Conservation (phyloP, 2,888 invertebrate species). For the Andrena praecox region DNA sequence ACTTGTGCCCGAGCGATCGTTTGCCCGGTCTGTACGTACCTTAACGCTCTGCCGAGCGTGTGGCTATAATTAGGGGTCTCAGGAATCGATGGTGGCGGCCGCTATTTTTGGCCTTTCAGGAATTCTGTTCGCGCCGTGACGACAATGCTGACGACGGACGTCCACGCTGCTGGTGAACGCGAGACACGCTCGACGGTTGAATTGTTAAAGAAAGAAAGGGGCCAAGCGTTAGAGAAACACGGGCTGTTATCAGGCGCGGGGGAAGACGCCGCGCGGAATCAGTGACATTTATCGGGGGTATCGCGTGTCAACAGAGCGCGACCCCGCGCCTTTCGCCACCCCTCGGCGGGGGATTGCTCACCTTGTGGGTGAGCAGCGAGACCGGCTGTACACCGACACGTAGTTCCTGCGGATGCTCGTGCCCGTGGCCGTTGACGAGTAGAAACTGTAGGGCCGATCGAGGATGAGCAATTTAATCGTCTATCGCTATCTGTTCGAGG, state of each 20-base stretch:
- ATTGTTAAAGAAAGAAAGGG: neutral
- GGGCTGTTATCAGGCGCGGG: neutral
- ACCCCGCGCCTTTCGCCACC: constrained; percentile 1
- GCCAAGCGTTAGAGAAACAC: constrained; percentile 9
- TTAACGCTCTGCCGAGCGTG: constrained; percentile 2
- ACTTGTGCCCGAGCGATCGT: no score
- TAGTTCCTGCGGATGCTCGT: constrained; percentile 72
- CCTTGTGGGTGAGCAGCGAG: constrained; percentile 76
- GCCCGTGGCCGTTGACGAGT: constrained; percentile 67
- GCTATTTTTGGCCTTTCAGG: constrained; percentile 13
- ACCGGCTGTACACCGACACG: constrained; percentile 71
- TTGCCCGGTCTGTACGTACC: no score
- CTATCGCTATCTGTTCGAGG: neutral
- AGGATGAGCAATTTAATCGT: constrained; percentile 50
- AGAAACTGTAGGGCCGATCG: constrained; percentile 73
- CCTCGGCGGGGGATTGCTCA: constrained; percentile 62
- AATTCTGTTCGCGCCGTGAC: constrained; percentile 15
- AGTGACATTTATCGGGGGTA: constrained; percentile 27
- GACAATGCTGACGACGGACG: neutral
- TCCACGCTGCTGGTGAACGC: neutral
- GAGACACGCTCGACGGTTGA: neutral
- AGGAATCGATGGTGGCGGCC: neutral
- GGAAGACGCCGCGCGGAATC: constrained; percentile 7
- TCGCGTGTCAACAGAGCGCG: constrained; percentile 14
- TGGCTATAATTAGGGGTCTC: constrained; percentile 17